phyloP scores from a whole-genome alignment of 1,140 invertebrate species.

The Medauroidea extradentata region DNA sequence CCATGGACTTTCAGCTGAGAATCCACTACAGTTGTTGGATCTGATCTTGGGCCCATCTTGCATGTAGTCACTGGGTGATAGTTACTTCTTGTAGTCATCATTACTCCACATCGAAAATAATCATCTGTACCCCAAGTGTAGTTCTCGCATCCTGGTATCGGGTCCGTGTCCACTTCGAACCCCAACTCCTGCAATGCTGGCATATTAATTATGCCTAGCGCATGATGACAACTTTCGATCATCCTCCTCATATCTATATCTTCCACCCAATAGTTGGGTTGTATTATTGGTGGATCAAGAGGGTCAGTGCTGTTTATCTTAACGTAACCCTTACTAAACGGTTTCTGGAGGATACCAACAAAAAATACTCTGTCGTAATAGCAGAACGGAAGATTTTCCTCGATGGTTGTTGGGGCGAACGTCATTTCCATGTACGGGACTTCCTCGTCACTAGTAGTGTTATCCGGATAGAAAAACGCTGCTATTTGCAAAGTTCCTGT shows the following conservation, averaged over 20 bases:
- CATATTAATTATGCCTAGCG: too few species aligned
- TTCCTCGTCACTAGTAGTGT: too few species aligned
- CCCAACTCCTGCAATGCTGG: conserved; percentile 35
- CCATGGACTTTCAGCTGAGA: conserved; percentile 59
- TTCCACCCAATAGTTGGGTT: conserved; percentile 54
- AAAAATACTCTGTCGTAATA: conserved; percentile 35
- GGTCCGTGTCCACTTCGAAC: conserved; percentile 49
- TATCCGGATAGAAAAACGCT: too few species aligned
- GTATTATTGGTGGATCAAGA: conserved; percentile 57
- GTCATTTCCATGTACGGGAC: too few species aligned
- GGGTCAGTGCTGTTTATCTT: conserved; percentile 53
- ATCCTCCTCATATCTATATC: too few species aligned
- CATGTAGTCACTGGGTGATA: conserved; percentile 63
- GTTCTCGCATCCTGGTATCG: conserved; percentile 50
- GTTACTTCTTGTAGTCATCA: conserved; percentile 50
- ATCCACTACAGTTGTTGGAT: conserved; percentile 76
- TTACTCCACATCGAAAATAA: conserved; percentile 49
- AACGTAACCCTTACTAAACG: conserved; percentile 55
- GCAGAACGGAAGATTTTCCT: background rate
- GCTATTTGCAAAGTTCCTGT: too few species aligned
- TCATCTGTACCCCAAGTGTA: conserved; percentile 35
- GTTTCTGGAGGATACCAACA: conserved; percentile 46
- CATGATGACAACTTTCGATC: too few species aligned
- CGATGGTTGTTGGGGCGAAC: background rate
- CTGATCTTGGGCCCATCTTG: conserved; percentile 54